A percentile compares a stretch with the other conserved stretches of the same genome.
Evolutionary conservation across 2,888 invertebrate species (phyloP).

Genomic region (Sepioteuthis lessoniana): DNA sequence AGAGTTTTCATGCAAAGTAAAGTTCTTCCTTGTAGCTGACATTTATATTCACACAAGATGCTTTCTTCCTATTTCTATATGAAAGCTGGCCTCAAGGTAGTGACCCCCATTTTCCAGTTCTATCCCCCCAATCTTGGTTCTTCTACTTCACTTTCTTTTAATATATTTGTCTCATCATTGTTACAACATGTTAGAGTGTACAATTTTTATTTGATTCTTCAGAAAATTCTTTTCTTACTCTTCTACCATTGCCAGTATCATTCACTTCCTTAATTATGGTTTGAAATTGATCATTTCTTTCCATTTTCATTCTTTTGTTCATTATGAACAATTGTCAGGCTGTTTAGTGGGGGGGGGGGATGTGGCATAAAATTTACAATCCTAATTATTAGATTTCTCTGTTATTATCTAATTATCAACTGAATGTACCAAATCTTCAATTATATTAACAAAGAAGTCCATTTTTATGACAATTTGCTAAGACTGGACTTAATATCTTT

Average conservation of each 20-base stretch:
- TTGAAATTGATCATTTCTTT: slow-evolving; percentile 2
- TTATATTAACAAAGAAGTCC: slow-evolving; percentile 20
- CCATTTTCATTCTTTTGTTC: neutral
- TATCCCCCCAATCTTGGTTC: neutral
- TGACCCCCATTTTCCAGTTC: slow-evolving; percentile 40
- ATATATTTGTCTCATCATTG: neutral
- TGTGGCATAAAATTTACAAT: slow-evolving; percentile 1
- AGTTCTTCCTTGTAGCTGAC: slow-evolving; percentile 7
- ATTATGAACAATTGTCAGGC: neutral
- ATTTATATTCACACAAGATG: slow-evolving; percentile 8
- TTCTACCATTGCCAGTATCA: neutral
- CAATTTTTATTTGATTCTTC: neutral
- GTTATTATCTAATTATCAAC: neutral
- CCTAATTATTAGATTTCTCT: neutral
- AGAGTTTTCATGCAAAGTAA: neutral
- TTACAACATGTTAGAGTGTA: neutral
- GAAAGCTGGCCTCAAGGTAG: neutral
- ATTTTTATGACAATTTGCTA: neutral
- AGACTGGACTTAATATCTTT: neutral
- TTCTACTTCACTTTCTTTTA: neutral
- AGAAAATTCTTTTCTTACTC: neutral
- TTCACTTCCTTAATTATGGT: neutral
- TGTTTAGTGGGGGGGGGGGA: neutral
- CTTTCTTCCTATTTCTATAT: slow-evolving; percentile 25
- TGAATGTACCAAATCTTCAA: neutral